A percentile compares a stretch with the other conserved stretches of the same genome.
Evolutionary conservation across 2,113 vertebrate genomes (phyloP).

Genomic region (Cottus gobio): DNA sequence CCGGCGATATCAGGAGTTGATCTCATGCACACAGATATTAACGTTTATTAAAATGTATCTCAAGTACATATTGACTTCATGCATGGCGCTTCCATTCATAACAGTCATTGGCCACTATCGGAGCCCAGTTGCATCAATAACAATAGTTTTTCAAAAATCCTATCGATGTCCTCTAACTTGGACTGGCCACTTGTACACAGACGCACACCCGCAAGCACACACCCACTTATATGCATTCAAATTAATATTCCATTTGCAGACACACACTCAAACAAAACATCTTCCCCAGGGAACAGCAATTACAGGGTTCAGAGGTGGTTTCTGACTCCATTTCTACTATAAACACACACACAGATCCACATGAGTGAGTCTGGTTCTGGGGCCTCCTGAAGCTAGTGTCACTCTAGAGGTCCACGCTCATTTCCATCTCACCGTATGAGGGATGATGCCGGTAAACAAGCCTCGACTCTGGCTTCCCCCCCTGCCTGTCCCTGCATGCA

Average conservation of each 20-base stretch:
- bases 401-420: slow-evolving; percentile 57
- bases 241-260: slow-evolving; percentile 34
- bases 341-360: slow-evolving; percentile 51
- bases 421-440: slow-evolving; percentile 60
- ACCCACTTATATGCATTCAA: slow-evolving; percentile 17
- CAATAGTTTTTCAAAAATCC: background rate
- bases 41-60: background rate
- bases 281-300: slow-evolving; percentile 49
- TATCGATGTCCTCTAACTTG: background rate
- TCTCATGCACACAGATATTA: background rate
- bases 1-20: background rate
- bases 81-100: background rate
- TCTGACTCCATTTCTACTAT: slow-evolving; percentile 65
- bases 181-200: slow-evolving; percentile 28
- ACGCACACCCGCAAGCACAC: slow-evolving; percentile 29
- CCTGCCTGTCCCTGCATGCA: slow-evolving; percentile 45
- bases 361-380: slow-evolving; percentile 36
- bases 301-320: slow-evolving; percentile 69
- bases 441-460: slow-evolving; percentile 70
- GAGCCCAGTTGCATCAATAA: background rate
- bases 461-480: slow-evolving; percentile 45
- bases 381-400: slow-evolving; percentile 59
- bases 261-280: slow-evolving; percentile 28
- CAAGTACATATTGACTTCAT: background rate
- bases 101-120: background rate